A percentile compares a stretch with the other conserved stretches of the same genome.
Conservation (phyloP, 2,888 invertebrate species). For the Rhodophaea formosa region DNA sequence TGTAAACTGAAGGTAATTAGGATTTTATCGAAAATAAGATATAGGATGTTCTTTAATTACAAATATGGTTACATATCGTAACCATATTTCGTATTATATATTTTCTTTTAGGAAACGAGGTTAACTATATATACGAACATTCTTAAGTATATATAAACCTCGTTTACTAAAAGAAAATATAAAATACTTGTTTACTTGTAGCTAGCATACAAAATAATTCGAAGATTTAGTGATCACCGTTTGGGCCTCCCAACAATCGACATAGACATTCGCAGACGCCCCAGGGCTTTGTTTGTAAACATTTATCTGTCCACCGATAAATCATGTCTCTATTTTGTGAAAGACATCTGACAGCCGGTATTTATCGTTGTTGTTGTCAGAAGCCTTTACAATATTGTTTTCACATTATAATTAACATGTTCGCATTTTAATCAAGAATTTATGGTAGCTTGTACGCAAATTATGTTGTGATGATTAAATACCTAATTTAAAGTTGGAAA, state of each 20-base stretch:
- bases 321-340: conserved; percentile 46
- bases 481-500: not conserved
- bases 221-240: not conserved
- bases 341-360: conserved; percentile 40
- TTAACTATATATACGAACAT: too few species aligned
- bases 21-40: too few species aligned
- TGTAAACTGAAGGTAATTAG: too few species aligned
- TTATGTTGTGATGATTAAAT: not conserved
- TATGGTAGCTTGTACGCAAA: too few species aligned
- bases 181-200: too few species aligned
- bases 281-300: conserved; percentile 26
- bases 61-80: too few species aligned
- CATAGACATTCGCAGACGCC: not conserved
- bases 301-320: conserved; percentile 45
- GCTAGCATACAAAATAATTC: not conserved
- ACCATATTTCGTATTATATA: too few species aligned
- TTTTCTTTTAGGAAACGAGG: too few species aligned
- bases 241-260: not conserved
- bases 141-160: too few species aligned
- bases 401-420: not conserved
- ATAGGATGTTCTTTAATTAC: too few species aligned
- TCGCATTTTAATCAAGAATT: not conserved
- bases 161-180: too few species aligned
- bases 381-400: conserved; percentile 1
- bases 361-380: conserved; percentile 31